phyloP scores from a whole-genome alignment of 2,888 invertebrate species.

The Micoletzkya japonica region DNA sequence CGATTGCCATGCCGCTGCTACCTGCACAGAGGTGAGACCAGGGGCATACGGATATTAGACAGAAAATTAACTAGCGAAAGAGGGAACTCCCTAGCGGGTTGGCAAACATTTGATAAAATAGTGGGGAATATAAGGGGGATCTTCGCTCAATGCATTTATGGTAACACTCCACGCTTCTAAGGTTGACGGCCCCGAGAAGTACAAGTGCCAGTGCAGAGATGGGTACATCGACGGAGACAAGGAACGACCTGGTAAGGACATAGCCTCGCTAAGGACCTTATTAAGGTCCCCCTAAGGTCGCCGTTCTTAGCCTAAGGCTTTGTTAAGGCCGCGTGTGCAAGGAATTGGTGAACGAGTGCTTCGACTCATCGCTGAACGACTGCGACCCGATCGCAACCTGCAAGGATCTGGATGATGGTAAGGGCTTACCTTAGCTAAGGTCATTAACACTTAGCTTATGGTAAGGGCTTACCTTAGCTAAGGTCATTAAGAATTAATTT shows the following conservation, averaged over 20 bases:
- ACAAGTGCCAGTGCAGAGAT: constrained; percentile 79
- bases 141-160: too few relatives aligned
- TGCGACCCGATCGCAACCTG: constrained; percentile 54
- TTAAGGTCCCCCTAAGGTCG: neutral
- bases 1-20: constrained; percentile 57
- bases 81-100: too few relatives aligned
- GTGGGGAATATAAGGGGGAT: neutral
- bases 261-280: neutral
- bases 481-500: too few relatives aligned
- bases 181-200: constrained; percentile 41
- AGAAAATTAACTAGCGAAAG: neutral
- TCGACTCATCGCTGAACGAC: constrained; percentile 48
- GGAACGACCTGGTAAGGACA: constrained; percentile 39
- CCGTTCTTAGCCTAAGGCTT: neutral
- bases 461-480: too few relatives aligned
- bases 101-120: too few relatives aligned
- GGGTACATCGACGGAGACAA: constrained; percentile 73
- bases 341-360: constrained; percentile 55
- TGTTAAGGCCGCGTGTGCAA: constrained; percentile 33
- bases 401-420: constrained; percentile 36
- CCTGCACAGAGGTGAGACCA: constrained; percentile 46
- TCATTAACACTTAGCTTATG: neutral
- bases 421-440: neutral
- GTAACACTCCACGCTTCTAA: too few relatives aligned
- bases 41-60: neutral